These are phyloP conservation scores for Entomobrya multifasciata DNA, from an alignment of 2,888 invertebrate species.

Conservation along the genomic window DNA sequence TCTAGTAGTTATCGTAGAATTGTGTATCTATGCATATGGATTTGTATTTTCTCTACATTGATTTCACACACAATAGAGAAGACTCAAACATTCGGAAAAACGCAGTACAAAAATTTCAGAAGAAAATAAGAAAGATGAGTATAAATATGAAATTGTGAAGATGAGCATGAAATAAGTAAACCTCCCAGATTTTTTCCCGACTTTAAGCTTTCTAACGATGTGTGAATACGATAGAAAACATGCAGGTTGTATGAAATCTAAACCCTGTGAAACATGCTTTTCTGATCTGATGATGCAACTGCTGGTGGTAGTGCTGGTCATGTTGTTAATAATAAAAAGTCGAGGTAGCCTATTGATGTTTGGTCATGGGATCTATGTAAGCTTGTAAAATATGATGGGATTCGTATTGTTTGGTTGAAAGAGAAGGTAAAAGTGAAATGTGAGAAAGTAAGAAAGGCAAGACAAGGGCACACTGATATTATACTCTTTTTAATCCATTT, in stretches of 20 bases:
- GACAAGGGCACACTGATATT: neutral
- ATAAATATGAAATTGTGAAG: neutral
- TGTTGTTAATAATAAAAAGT: neutral
- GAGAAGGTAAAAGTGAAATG: slow-evolving; percentile 7
- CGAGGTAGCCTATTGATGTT: neutral
- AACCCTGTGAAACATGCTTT: no score
- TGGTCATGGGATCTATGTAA: neutral
- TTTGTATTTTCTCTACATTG: no score
- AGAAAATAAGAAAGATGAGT: neutral
- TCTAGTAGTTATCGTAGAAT: no score
- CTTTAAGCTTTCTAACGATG: neutral
- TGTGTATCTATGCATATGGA: no score
- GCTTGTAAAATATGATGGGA: neutral
- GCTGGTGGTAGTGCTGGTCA: neutral
- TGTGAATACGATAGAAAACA: neutral
- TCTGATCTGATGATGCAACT: slow-evolving; percentile 23
- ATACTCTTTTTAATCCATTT: neutral
- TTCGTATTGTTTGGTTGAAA: neutral
- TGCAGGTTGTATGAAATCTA: slow-evolving; percentile 3
- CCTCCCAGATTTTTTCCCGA: neutral
- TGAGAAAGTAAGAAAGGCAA: neutral
- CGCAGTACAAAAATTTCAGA: no score
- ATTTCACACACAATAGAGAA: no score
- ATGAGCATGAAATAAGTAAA: neutral
- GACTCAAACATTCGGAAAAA: no score